A percentile compares a stretch with the other conserved stretches of the same genome.
Evolutionary conservation across 2,888 invertebrate genomes (phyloP).

Genomic region (Orchestes rusci): DNA sequence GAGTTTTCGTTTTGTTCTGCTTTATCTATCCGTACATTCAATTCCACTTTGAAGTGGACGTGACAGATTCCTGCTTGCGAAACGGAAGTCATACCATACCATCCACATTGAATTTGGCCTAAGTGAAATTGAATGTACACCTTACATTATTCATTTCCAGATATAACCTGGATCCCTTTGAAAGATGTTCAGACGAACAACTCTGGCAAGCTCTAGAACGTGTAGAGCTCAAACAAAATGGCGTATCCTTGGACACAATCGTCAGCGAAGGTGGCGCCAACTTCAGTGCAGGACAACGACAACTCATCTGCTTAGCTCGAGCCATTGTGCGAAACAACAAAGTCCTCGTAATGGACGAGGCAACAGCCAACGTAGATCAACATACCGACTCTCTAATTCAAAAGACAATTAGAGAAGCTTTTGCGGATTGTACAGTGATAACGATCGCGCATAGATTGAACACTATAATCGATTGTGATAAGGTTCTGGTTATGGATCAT

Average conservation of each 20-base stretch:
- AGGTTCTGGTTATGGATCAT: conserved; percentile 55
- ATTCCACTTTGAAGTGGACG: too few relatives aligned
- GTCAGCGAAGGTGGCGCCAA: conserved; percentile 74
- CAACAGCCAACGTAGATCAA: conserved; percentile 82
- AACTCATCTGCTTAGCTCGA: conserved; percentile 79
- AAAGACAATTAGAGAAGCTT: conserved; percentile 64
- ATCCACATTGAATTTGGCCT: too few relatives aligned
- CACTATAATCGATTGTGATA: conserved; percentile 65
- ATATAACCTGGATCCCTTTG: conserved; percentile 79
- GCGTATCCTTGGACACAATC: conserved; percentile 55
- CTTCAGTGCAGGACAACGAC: conserved; percentile 83
- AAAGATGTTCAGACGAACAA: conserved; percentile 60
- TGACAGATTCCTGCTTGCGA: too few relatives aligned
- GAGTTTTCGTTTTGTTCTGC: conserved; percentile 43
- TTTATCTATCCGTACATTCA: background rate
- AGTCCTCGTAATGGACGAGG: conserved; percentile 82
- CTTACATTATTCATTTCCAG: conserved; percentile 39
- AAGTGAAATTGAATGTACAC: background rate
- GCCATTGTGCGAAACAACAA: conserved; percentile 62
- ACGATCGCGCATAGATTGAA: conserved; percentile 67
- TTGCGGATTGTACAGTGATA: conserved; percentile 68
- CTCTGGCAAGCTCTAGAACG: conserved; percentile 73
- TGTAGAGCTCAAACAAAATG: conserved; percentile 62
- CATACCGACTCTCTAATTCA: conserved; percentile 73
- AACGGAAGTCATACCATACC: too few relatives aligned